Evolutionary conservation across 2,888 invertebrate species (phyloP), one percentile per base, ranked within the genome.

Genomic region (Penaeus monodon): DNA sequence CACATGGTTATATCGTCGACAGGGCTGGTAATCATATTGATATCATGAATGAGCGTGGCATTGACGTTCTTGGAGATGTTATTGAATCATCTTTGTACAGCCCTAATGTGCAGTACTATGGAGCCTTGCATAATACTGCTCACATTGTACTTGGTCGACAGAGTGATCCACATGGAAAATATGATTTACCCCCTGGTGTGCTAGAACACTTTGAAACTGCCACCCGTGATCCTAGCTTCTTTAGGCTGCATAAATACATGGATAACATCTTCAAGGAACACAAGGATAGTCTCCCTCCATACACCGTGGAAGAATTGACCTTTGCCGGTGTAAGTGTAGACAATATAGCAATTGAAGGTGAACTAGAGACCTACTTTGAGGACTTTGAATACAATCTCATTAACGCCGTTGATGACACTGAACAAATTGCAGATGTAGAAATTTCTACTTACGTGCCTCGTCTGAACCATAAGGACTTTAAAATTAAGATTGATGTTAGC

Each of bases 181-280:
- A 92, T 91, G 91, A 90, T 63, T 89, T 91, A 65, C 90, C 91
- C 49, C 91, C 91, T 63, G 92, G 91, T 83, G 91, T 91, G 7
- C 91, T 92, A 91, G 91, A 95, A 91, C 93, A 93, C 90, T 94
- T 94, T 91, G 94, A 94, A 91, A 95, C 95, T 10, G 94, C 94
- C 91, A 92, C 95, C 90, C 95, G 96, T 90, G 96, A 96, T 91
- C 96, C 96, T 33, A 93, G 95, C 74, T 95, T 95, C 94, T 96
- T 95, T 92, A 94, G 94, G 92, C 93, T 95, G 84, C 94, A 93
- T 93, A 94, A 94, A 91, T 94, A 94, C 90, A 92, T 96, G 87
- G 95, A 95, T 91, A 94, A 95, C 92, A 94, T 95, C 80, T 95
- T 94, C 91, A 92, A 93, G 90, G 93, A 94, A 79, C 95, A 94